Percentiles rank a stretch among this genome's conserved stretches.
phyloP scores from a whole-genome alignment of 2,888 invertebrate species.

The Amitus sp. region DNA sequence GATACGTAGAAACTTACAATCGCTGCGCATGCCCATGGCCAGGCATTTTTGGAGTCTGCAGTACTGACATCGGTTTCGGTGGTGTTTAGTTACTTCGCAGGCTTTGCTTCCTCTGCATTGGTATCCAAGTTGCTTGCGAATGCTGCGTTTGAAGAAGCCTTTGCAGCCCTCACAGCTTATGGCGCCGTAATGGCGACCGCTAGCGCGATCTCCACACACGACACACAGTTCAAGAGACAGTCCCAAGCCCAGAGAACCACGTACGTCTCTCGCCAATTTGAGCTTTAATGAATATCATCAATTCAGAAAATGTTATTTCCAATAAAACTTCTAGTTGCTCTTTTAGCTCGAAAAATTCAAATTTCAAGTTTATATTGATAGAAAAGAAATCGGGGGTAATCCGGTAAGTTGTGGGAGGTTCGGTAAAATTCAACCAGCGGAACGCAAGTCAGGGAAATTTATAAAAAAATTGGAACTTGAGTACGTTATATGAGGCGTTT shows the following conservation, averaged over 20 bases:
- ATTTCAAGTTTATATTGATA: too few species aligned
- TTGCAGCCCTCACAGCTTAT: conserved; percentile 96
- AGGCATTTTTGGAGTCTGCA: conserved; percentile 98
- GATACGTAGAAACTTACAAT: conserved; percentile 78
- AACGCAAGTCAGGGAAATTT: too few species aligned
- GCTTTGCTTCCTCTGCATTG: conserved; percentile 95
- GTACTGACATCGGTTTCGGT: conserved; percentile 98
- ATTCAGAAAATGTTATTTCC: too few species aligned
- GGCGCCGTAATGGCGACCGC: conserved; percentile 94
- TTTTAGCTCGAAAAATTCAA: too few species aligned
- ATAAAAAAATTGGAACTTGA: too few species aligned
- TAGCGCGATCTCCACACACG: conserved; percentile 95
- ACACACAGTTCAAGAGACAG: conserved; percentile 88
- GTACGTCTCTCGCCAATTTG: conserved; percentile 61
- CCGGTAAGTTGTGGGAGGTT: too few species aligned
- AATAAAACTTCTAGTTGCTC: too few species aligned
- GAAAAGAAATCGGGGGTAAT: too few species aligned
- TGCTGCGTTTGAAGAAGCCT: conserved; percentile 97
- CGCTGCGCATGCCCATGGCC: conserved; percentile 98
- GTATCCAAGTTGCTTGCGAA: conserved; percentile 96
- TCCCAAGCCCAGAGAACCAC: conserved; percentile 66
- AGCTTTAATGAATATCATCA: conserved; percentile 43
- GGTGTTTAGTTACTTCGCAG: conserved; percentile 98
- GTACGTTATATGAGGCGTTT: too few species aligned
- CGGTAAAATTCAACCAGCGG: too few species aligned